Percentiles rank a stretch among this genome's conserved stretches.
phyloP scores from a whole-genome alignment of 2,888 invertebrate genomes.

The Drosophila paramelanica region DNA sequence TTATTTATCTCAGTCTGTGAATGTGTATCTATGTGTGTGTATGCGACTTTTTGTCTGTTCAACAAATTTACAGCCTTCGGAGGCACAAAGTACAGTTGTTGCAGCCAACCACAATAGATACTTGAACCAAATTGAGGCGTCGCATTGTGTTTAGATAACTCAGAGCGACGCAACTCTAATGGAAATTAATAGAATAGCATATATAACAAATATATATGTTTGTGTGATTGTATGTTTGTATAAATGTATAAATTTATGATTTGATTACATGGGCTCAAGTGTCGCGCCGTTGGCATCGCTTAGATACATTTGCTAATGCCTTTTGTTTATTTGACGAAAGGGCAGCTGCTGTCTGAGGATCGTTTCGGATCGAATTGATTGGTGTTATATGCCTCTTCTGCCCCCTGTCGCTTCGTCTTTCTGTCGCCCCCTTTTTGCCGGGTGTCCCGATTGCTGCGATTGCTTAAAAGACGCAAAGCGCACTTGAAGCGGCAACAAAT shows the following conservation, averaged over 20 bases:
- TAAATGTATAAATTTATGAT: conserved; percentile 68
- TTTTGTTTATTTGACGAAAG: conserved; percentile 80
- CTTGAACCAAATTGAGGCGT: conserved; percentile 74
- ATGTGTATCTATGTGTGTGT: conserved; percentile 27
- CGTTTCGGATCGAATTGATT: conserved; percentile 56
- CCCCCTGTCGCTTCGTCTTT: not conserved
- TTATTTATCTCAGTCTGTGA: conserved; percentile 48
- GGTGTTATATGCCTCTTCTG: conserved; percentile 42
- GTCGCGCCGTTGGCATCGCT: conserved; percentile 65
- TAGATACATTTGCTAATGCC: conserved; percentile 79
- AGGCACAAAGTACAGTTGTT: conserved; percentile 59
- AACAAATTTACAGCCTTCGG: conserved; percentile 44
- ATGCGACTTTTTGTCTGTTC: conserved; percentile 55
- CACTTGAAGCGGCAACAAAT: conserved; percentile 67
- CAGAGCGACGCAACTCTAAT: conserved; percentile 56
- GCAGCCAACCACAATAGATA: conserved; percentile 65
- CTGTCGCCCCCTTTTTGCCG: not conserved
- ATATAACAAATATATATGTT: conserved; percentile 17
- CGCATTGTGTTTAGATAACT: conserved; percentile 65
- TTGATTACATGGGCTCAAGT: conserved; percentile 77
- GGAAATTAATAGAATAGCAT: conserved; percentile 77
- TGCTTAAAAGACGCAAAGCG: conserved; percentile 49
- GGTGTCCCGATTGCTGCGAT: conserved; percentile 32
- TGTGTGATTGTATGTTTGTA: too few species aligned
- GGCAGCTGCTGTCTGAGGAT: conserved; percentile 63